Evolutionary conservation across 2,797 vertebrate species (phyloP).

Genomic region (Graptemys geographica): DNA sequence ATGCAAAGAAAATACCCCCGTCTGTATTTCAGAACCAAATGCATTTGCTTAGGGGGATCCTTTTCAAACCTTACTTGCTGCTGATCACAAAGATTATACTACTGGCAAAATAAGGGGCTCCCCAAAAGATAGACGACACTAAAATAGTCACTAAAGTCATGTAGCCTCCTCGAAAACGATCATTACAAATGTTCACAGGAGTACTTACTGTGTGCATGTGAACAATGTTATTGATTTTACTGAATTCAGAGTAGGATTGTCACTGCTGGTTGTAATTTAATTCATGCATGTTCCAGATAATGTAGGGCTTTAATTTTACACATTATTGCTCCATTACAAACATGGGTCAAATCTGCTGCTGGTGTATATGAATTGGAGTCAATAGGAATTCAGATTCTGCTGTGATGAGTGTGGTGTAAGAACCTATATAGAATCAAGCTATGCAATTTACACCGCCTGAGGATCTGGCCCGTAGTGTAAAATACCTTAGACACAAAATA

Average conservation of each 20-base stretch:
- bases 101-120: background rate
- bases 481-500: slow-evolving; percentile 59
- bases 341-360: slow-evolving; percentile 48
- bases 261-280: slow-evolving; percentile 62
- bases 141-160: background rate
- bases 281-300: slow-evolving; percentile 70
- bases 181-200: slow-evolving; percentile 1
- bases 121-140: background rate
- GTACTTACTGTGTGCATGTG: slow-evolving; percentile 38
- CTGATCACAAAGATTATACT: background rate
- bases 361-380: slow-evolving; percentile 34
- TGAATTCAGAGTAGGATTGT: slow-evolving; percentile 17
- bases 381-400: slow-evolving; percentile 1
- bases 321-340: slow-evolving; percentile 57
- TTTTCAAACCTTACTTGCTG: background rate
- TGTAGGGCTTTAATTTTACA: slow-evolving; percentile 73
- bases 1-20: slow-evolving; percentile 50
- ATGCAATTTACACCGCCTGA: slow-evolving; percentile 57
- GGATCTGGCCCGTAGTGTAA: slow-evolving; percentile 64
- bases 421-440: background rate
- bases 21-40: slow-evolving; percentile 15
- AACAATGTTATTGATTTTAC: slow-evolving; percentile 61
- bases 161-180: background rate
- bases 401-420: background rate
- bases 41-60: background rate